phyloP scores from a whole-genome alignment of 2,113 vertebrate species.

The Telmatochromis sp. region DNA sequence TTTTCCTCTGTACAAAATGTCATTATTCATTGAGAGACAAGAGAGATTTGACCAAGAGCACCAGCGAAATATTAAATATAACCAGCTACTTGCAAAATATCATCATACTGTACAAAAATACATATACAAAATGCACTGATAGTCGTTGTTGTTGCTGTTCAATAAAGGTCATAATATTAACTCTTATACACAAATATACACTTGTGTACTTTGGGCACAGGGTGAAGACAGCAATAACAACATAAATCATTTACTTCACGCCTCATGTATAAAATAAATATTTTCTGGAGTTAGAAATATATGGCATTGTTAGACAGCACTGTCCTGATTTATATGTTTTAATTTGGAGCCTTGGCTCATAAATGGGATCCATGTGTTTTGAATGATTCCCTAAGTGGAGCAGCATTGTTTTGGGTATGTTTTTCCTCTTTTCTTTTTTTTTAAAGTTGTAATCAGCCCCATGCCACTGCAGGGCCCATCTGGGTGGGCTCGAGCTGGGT shows the following conservation, averaged over 20 bases:
- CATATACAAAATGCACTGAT: constrained; percentile 73
- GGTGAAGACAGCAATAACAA: constrained; percentile 58
- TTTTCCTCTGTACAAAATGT: constrained; percentile 64
- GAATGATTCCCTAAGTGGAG: constrained; percentile 49
- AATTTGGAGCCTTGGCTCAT: constrained; percentile 30
- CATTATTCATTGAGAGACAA: constrained; percentile 31
- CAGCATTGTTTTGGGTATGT: constrained; percentile 42
- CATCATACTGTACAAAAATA: constrained; percentile 79
- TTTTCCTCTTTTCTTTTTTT: not conserved
- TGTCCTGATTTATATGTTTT: constrained; percentile 50
- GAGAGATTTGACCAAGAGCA: constrained; percentile 57
- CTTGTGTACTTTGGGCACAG: constrained; percentile 68
- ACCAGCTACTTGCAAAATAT: constrained; percentile 47
- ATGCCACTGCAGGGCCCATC: constrained; percentile 41
- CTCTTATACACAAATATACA: constrained; percentile 86
- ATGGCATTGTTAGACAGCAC: constrained; percentile 42
- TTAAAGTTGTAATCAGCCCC: constrained; percentile 54
- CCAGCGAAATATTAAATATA: constrained; percentile 66
- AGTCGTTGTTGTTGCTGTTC: constrained; percentile 69
- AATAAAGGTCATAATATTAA: constrained; percentile 72
- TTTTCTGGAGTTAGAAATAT: constrained; percentile 52
- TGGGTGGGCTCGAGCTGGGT: constrained; percentile 38
- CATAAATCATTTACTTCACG: constrained; percentile 54
- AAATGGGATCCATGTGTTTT: constrained; percentile 55
- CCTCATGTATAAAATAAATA: constrained; percentile 69